Evolutionary conservation across 2,888 invertebrate genomes (phyloP).

Genomic region (Caenorhabditis uteleia): DNA sequence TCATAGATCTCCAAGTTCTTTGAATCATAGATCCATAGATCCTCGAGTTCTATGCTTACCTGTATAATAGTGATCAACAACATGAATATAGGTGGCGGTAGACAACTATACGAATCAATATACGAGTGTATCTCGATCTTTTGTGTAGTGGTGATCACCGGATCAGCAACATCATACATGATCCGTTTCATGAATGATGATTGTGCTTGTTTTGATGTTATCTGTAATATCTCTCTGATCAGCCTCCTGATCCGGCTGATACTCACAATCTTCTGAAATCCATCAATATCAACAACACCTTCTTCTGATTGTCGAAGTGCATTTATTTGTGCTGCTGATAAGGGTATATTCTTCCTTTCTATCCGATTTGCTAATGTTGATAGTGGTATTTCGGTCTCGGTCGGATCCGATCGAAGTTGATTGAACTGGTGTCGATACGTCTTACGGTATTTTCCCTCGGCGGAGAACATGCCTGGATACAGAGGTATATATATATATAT

Average conservation of each 20-base stretch:
- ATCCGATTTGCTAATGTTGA: constrained; percentile 22
- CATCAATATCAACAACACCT: constrained; percentile 38
- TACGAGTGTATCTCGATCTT: constrained; percentile 49
- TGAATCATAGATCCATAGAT: neutral
- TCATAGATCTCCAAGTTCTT: neutral
- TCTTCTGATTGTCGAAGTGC: constrained; percentile 40
- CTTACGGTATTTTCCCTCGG: constrained; percentile 25
- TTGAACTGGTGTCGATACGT: constrained; percentile 32
- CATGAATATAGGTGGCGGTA: constrained; percentile 91
- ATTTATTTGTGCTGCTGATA: constrained; percentile 34
- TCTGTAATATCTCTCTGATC: constrained; percentile 13
- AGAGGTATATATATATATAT: no score
- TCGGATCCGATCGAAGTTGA: constrained; percentile 5
- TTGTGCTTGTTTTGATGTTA: constrained; percentile 40
- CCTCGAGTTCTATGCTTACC: constrained; percentile 14
- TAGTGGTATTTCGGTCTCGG: constrained; percentile 30
- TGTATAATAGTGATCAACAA: constrained; percentile 82
- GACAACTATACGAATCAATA: constrained; percentile 68
- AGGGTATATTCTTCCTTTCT: constrained; percentile 21
- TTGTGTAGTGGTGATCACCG: constrained; percentile 23
- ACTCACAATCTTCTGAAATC: constrained; percentile 48
- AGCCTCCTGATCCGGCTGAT: neutral
- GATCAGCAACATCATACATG: constrained; percentile 44
- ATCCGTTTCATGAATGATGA: constrained; percentile 30
- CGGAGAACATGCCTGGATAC: constrained; percentile 33